These are phyloP conservation scores for Tokudaia tokunoshimensis DNA, from an alignment of 2,797 vertebrate genomes.

Conservation along the genomic window DNA sequence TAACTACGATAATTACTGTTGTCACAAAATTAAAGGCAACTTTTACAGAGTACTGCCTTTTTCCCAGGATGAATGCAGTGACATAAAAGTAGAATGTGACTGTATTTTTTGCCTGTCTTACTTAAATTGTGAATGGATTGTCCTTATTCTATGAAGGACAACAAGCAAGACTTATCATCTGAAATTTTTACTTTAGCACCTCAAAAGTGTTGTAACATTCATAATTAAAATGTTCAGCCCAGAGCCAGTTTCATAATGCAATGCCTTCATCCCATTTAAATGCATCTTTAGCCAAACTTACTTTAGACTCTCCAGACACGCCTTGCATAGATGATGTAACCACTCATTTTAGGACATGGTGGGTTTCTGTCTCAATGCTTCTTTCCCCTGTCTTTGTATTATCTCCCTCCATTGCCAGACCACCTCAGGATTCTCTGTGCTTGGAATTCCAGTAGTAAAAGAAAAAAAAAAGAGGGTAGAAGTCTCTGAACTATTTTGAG, in stretches of 20 bases:
- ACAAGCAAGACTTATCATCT: not conserved
- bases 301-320: not conserved
- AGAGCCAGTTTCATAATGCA: not conserved
- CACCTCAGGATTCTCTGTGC: not conserved
- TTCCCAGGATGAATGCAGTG: not conserved
- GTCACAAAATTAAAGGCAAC: conserved; percentile 16
- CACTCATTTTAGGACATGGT: not conserved
- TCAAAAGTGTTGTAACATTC: conserved; percentile 23
- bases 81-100: not conserved
- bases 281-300: not conserved
- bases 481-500: not conserved
- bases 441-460: not conserved
- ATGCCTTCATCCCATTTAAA: not conserved
- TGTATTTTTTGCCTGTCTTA: not conserved
- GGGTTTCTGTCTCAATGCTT: not conserved
- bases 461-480: not conserved
- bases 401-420: not conserved
- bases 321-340: not conserved
- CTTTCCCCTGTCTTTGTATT: not conserved
- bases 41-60: conserved; percentile 15
- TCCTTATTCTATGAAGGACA: not conserved
- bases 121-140: not conserved
- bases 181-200: conserved; percentile 8
- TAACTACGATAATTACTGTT: conserved; percentile 24
- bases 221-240: not conserved